Evolutionary conservation across 2,888 invertebrate genomes (phyloP), one percentile per base, ranked within the genome.

Genomic region (Melanchra persicariae): DNA sequence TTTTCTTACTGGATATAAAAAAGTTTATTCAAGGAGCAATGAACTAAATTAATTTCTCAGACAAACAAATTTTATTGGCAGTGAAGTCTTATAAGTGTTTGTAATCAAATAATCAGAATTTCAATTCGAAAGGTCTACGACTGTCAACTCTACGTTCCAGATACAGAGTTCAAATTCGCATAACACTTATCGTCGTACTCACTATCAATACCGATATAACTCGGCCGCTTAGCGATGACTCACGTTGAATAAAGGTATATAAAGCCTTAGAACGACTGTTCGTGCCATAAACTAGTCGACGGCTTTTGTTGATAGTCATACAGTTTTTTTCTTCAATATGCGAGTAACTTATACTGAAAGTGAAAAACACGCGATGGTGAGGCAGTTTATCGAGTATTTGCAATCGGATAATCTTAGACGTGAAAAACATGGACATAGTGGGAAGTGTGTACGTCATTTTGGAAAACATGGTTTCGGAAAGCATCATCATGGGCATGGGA

Each of bases 311-410:
- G 67, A 77, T 75, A 79, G 85, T 81, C 66, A 77, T 79, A 69
- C 77, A 61, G 49, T 69, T 64, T 74, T 69, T n/a, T 71, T 71
- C 57, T 24, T 78, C 78, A 86, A 84, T 81, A 89, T 90, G 89
- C 80, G 74, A 61, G 85, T 79, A 43, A 77, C 66, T 65, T 79
- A 83, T 22, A 82, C 67, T 8, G 60, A 60, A 54, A 67, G 69
- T 34, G 81, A 87, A 72, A 87, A 88, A 72, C 63, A 84, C 57
- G 80, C 86, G 30, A 30, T 90, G 22, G 64, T 90, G 19, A 79
- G 77, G 43, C 82, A 82, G 75, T 88, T 89, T 52, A 78, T 85
- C 1, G 77, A 85, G 6, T 89, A 86, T 62, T 65, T 90, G 12
- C 81, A 87, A 73, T 69, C 77, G 4, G 71, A 85, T 8, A 79